A percentile compares a stretch with the other conserved stretches of the same genome.
Conservation (phyloP, 2,888 invertebrate genomes). For the Therioaphis trifolii region DNA sequence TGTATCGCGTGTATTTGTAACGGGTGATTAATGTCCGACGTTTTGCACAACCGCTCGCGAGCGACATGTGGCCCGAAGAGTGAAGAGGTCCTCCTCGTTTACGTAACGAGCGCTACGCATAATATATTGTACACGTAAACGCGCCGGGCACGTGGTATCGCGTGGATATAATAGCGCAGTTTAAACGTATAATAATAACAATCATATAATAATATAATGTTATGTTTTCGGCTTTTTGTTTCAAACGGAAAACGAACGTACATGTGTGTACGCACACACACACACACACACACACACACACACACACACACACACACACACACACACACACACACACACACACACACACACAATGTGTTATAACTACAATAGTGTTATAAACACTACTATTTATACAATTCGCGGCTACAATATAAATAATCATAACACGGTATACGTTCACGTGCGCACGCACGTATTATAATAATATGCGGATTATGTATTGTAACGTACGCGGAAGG, state of each 20-base stretch:
- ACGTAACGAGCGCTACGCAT: too few species aligned
- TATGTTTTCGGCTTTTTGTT: conserved; percentile 45
- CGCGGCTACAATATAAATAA: too few species aligned
- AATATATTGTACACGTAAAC: conserved; percentile 6
- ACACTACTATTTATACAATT: too few species aligned
- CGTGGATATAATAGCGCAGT: conserved; percentile 15
- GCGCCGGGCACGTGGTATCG: conserved; percentile 45
- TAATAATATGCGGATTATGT: not conserved
- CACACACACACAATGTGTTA: too few species aligned
- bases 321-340: too few species aligned
- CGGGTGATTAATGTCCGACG: conserved; percentile 47
- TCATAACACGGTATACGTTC: too few species aligned
- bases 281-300: too few species aligned
- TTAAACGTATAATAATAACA: too few species aligned
- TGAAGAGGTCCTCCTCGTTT: conserved; percentile 51
- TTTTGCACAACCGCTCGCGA: conserved; percentile 31
- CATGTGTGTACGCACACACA: too few species aligned
- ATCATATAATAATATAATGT: too few species aligned
- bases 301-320: too few species aligned
- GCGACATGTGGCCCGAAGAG: conserved; percentile 52
- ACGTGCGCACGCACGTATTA: not conserved
- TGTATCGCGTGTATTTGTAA: not conserved
- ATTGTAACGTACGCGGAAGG: not conserved
- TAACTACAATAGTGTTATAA: too few species aligned
- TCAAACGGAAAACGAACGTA: not conserved